Base-by-base conservation (phyloP, 2,888 invertebrate genomes). In the Sphaeridia pumilis region DNA sequence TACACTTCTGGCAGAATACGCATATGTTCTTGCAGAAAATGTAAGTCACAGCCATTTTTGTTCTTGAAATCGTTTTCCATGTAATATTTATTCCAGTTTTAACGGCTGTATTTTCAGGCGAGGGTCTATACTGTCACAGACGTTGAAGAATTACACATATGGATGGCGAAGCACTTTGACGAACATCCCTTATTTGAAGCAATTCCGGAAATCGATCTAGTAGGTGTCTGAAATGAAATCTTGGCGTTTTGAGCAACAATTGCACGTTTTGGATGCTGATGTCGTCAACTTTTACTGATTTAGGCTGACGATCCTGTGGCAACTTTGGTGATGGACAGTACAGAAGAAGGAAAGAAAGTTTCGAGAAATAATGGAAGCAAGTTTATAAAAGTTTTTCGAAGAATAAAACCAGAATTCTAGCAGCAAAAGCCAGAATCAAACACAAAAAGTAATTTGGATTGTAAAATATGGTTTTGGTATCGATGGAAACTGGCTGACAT, bases 281-380 rank as follows among this genome's bases (percentile, higher is more conserved):
- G 14, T 45, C 17, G 10, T 59, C 45, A 50, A 46, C 22, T 34
- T 26, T 43, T 41, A 38, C 42, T 49, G 45, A 43, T 51, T 35
- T 49, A 87, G 92, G 75, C 77, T 67, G 69, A 69, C 4, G 95
- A 98, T 75, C 81, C 83, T 1, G 81, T 97, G 52, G 80, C 93
- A n/a, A 83, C 83, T 4, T 86, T 92, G 71, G 74, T 98, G 5
- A 89, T 81, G 69, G 85, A 85, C 67, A 88, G 89, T 68, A 89
- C 95, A 41, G 98, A 98, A 74, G 98, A 98, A 75, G 98, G 97
- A 0, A 85, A 95, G 70, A 98, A 98, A 74, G 97, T 98, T 0
- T 83, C 89, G 1, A 78, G 98, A 66, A 95, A 95, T 71, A 83
- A 86, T 64, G 97, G 98, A 41, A 82, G 85, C 46, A 95, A 95